Evolutionary conservation across 2,888 invertebrate genomes (phyloP), one percentile per base, ranked within the genome.

Genomic region (Pseudeuparius sepicola): DNA sequence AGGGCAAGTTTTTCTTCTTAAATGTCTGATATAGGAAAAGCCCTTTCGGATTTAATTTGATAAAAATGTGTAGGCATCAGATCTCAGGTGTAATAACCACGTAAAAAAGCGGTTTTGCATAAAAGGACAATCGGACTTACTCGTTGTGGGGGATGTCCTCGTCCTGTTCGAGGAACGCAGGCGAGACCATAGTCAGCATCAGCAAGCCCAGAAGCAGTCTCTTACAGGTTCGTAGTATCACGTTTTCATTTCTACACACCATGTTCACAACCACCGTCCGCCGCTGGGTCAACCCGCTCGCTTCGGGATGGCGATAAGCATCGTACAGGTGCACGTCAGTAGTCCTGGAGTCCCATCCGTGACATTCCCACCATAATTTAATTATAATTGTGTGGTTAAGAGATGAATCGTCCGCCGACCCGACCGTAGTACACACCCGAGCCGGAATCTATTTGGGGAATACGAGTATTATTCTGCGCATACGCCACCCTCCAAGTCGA

Each of bases 101-200:
- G n/a, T n/a, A n/a, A n/a, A n/a, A n/a, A n/a, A n/a, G n/a, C n/a
- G n/a, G n/a, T n/a, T n/a, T n/a, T n/a, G n/a, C n/a, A n/a, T n/a
- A n/a, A n/a, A n/a, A n/a, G n/a, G n/a, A n/a, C n/a, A n/a, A n/a
- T n/a, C n/a, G n/a, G n/a, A 71, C 86, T 84, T 71, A 87, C 87
- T 86, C 86, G 66, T 84, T 83, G 64, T 86, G 86, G 40, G 86
- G 87, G 59, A 87, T 87, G 62, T 86, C 86, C 70, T 87, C 86
- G 56, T 85, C 83, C 65, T 86, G 85, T 66, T 85, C 85, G 52
- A 74, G 61, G 50, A 66, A 65, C 44, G 59, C 62, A 31, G 64
- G 60, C 45, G 63, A 69, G 50, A 71, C 56, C 43, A 63, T 49
- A 26, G 61, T 37, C 31, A 57, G 44, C 32, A 55, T 36, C 16